Conservation (phyloP, 2,797 vertebrate species). For the Clarias platycephalus region DNA sequence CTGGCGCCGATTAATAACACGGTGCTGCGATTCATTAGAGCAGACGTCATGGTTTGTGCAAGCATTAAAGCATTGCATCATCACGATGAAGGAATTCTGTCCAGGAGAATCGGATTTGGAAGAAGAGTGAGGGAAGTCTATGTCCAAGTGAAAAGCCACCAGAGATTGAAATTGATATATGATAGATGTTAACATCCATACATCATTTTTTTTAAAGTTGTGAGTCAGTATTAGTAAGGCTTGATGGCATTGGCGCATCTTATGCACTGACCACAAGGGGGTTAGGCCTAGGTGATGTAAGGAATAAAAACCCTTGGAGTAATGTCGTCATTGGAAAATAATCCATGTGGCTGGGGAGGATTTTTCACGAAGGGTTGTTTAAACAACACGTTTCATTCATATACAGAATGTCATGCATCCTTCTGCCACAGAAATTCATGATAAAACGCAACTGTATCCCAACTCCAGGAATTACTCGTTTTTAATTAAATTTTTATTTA, state of each 20-base stretch:
- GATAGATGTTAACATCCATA: not conserved
- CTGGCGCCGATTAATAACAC: constrained; percentile 45
- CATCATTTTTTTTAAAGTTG: not conserved
- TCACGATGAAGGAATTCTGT: constrained; percentile 40
- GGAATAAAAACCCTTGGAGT: not conserved
- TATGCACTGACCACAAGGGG: not conserved
- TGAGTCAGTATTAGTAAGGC: not conserved
- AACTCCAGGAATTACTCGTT: not conserved
- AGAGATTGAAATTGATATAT: not conserved
- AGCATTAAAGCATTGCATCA: constrained; percentile 41
- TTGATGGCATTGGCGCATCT: not conserved
- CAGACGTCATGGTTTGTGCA: constrained; percentile 35
- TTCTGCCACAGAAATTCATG: not conserved
- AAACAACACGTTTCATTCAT: not conserved
- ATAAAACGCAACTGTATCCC: not conserved
- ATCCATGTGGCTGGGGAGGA: not conserved
- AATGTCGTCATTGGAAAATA: not conserved
- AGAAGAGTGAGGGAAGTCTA: constrained; percentile 5
- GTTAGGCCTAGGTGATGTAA: not conserved
- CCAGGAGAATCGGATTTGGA: constrained; percentile 27
- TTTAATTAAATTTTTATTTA: not conserved
- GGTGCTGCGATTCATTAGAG: constrained; percentile 40
- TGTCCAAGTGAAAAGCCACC: constrained; percentile 13
- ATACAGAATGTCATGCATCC: not conserved
- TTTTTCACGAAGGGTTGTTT: not conserved